These are phyloP conservation scores for Eremophila alpestris DNA, from an alignment of 2,797 vertebrate genomes.

Conservation along the genomic window DNA sequence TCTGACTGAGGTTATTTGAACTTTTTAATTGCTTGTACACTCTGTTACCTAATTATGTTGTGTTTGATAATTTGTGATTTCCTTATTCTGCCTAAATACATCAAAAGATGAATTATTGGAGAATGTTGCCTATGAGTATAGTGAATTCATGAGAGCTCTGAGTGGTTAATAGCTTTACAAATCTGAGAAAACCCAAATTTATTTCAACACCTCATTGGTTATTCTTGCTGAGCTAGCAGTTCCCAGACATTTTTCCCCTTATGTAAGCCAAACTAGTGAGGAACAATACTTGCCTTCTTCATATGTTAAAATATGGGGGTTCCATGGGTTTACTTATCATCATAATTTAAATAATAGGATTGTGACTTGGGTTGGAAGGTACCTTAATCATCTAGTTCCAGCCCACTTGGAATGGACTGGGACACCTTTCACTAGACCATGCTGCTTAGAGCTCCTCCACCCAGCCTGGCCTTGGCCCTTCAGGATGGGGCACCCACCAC, in stretches of 20 bases:
- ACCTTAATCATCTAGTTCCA: not conserved
- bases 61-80: constrained; percentile 3
- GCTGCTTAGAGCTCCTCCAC: not conserved
- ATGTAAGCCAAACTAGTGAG: not conserved
- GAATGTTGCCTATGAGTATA: constrained; percentile 18
- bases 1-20: not conserved
- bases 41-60: not conserved
- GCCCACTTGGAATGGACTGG: too few relatives aligned
- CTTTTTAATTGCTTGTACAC: constrained; percentile 7
- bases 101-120: constrained; percentile 38
- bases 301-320: constrained; percentile 10
- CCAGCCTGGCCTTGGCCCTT: not conserved
- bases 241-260: not conserved
- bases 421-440: not conserved
- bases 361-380: not conserved
- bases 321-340: constrained; percentile 1
- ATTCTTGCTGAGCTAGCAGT: constrained; percentile 22
- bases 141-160: constrained; percentile 37
- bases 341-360: not conserved
- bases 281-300: not conserved
- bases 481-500: not conserved
- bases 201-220: constrained; percentile 50
- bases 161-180: constrained; percentile 56
- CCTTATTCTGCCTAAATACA: constrained; percentile 42
- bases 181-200: constrained; percentile 6